phyloP scores from a whole-genome alignment of 2,113 vertebrate genomes.

The Dasyurus viverrinus region DNA sequence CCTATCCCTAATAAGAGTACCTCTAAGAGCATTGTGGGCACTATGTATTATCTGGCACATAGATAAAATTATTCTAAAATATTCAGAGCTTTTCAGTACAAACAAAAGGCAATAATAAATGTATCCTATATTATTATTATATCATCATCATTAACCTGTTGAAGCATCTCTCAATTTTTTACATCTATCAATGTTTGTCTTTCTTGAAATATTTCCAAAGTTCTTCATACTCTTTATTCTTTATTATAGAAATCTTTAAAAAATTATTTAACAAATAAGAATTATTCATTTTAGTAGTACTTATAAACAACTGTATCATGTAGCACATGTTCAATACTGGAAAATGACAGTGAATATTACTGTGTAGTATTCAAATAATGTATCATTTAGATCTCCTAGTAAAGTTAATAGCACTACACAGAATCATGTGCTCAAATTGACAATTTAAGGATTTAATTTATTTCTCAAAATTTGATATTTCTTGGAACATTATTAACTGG shows the following conservation, averaged over 20 bases:
- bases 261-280: background rate
- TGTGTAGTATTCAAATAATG: background rate
- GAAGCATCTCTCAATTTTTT: no score
- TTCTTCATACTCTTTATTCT: no score
- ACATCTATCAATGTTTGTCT: no score
- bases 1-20: no score
- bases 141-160: no score
- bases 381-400: background rate
- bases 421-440: background rate
- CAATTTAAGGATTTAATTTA: background rate
- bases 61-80: no score
- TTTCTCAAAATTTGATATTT: background rate
- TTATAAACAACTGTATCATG: background rate
- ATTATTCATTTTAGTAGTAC: background rate
- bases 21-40: no score
- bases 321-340: background rate
- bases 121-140: no score
- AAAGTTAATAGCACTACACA: background rate
- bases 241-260: background rate
- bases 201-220: no score
- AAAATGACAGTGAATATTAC: background rate
- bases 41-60: no score
- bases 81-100: no score
- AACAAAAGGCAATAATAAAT: no score
- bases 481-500: background rate